phyloP scores from a whole-genome alignment of 2,113 vertebrate genomes.

The Tiliqua scincoides region DNA sequence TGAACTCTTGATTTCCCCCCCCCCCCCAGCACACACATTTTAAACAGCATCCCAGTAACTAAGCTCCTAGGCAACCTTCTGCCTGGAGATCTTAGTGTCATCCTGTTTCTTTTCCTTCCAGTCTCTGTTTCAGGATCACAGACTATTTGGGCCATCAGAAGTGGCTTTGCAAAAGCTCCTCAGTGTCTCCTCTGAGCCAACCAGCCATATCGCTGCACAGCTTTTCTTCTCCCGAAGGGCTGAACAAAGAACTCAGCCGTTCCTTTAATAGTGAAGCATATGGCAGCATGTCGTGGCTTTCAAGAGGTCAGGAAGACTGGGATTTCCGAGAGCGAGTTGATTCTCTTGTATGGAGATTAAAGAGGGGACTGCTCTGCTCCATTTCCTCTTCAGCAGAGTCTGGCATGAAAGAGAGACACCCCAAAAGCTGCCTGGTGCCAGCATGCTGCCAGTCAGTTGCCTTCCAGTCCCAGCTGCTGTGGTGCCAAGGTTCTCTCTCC shows the following conservation, averaged over 20 bases:
- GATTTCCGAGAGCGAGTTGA: background rate
- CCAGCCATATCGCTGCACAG: background rate
- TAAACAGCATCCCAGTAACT: background rate
- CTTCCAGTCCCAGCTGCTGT: background rate
- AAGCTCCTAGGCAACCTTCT: background rate
- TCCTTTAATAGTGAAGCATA: background rate
- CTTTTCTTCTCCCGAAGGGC: background rate
- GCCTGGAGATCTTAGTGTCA: background rate
- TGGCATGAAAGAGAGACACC: background rate
- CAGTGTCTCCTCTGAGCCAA: background rate
- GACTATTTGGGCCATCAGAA: background rate
- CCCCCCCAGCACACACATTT: too few relatives aligned
- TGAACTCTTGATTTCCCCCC: background rate
- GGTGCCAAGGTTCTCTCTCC: background rate
- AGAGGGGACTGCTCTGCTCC: background rate
- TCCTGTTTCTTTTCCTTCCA: background rate
- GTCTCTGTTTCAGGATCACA: constrained; percentile 4
- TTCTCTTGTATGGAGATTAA: background rate
- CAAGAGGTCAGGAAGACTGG: background rate
- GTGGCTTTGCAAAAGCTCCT: background rate
- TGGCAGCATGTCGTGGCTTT: background rate
- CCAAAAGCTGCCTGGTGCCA: background rate
- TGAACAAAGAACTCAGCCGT: background rate
- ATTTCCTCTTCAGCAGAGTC: background rate
- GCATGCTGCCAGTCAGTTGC: background rate